A percentile compares a stretch with the other conserved stretches of the same genome.
These are phyloP conservation scores for Cairina moschata DNA, from an alignment of 2,113 vertebrate genomes.

Conservation along the genomic window DNA sequence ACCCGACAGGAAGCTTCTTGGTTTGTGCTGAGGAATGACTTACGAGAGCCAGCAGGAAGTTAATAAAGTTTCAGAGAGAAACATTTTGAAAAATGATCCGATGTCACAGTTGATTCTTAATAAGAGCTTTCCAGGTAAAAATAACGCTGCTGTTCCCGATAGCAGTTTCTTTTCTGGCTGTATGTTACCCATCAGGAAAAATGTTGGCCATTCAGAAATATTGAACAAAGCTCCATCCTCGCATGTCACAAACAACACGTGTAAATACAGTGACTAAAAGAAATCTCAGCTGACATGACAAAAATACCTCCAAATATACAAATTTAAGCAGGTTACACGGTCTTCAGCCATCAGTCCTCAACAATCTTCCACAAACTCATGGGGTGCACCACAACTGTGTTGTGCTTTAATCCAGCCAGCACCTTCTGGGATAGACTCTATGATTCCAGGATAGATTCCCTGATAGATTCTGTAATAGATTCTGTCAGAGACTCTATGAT, in stretches of 20 bases:
- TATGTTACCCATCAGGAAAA: conserved; percentile 4
- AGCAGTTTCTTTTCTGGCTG: conserved; percentile 2
- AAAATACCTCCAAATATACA: neutral
- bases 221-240: neutral
- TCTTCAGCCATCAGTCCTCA: neutral
- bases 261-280: neutral
- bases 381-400: neutral
- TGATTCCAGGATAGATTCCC: no score
- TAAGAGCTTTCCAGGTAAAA: conserved; percentile 27
- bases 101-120: conserved; percentile 25
- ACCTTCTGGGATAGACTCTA: no score
- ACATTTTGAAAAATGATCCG: neutral
- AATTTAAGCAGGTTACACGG: neutral
- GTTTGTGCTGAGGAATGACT: neutral
- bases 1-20: neutral
- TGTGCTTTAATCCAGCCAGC: no score
- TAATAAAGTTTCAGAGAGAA: conserved; percentile 7
- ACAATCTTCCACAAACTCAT: neutral
- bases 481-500: no score
- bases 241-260: neutral
- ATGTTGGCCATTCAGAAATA: neutral
- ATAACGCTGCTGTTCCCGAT: neutral
- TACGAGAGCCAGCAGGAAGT: neutral
- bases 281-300: neutral
- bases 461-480: no score